Evolutionary conservation across 2,797 vertebrate genomes (phyloP).

Genomic region (Distichodus sexfasciatus): DNA sequence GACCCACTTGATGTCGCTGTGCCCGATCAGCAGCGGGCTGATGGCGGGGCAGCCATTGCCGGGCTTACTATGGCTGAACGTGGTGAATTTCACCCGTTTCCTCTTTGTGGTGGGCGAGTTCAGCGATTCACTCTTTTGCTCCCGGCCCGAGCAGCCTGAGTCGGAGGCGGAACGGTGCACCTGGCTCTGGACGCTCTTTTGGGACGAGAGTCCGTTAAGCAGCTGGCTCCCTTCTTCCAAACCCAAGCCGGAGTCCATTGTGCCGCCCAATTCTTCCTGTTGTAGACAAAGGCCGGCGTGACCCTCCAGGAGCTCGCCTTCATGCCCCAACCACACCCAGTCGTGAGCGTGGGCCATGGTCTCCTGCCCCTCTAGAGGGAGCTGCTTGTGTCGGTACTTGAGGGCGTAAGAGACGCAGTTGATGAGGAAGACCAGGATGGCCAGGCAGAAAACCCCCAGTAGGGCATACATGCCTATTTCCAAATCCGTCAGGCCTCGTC

Average conservation of each 20-base stretch:
- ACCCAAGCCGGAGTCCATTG: constrained; percentile 66
- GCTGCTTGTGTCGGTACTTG: constrained; percentile 88
- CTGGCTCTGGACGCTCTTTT: constrained; percentile 69
- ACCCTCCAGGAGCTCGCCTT: constrained; percentile 78
- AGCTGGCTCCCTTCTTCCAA: constrained; percentile 79
- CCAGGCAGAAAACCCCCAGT: constrained; percentile 93
- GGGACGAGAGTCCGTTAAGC: constrained; percentile 74
- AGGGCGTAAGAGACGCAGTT: constrained; percentile 93
- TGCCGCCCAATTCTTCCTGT: constrained; percentile 79
- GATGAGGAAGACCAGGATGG: constrained; percentile 93
- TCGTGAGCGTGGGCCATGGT: constrained; percentile 88
- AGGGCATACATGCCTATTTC: constrained; percentile 97
- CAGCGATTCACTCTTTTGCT: constrained; percentile 74
- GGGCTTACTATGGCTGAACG: constrained; percentile 83
- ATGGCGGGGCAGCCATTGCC: constrained; percentile 80
- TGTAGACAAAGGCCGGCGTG: constrained; percentile 73
- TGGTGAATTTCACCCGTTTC: constrained; percentile 94
- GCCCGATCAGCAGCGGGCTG: constrained; percentile 78
- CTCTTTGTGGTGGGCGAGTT: constrained; percentile 89
- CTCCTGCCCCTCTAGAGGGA: constrained; percentile 82
- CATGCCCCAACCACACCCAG: constrained; percentile 96
- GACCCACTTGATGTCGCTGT: constrained; percentile 90
- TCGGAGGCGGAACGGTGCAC: constrained; percentile 58
- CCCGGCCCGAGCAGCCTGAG: constrained; percentile 61
- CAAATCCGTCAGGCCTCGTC: constrained; percentile 84